phyloP scores from a whole-genome alignment of 2,797 vertebrate genomes.

The Urocyon cinereoargenteus region DNA sequence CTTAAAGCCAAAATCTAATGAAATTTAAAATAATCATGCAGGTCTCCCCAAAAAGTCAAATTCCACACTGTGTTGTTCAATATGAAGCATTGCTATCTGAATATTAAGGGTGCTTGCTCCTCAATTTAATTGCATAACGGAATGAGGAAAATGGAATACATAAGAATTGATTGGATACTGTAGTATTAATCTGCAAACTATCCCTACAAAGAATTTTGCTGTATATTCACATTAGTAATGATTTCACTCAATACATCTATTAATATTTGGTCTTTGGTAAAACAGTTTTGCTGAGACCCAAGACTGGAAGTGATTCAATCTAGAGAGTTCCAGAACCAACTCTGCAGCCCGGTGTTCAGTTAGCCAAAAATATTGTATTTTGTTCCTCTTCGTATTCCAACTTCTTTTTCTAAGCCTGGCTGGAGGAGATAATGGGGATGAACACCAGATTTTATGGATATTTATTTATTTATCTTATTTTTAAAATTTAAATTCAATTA shows the following conservation, averaged over 20 bases:
- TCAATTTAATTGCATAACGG: neutral
- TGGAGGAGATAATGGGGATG: neutral
- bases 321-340: neutral
- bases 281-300: neutral
- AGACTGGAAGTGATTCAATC: neutral
- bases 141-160: neutral
- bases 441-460: slow-evolving; percentile 14
- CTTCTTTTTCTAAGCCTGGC: neutral
- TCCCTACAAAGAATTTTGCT: neutral
- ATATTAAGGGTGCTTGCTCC: neutral
- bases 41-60: neutral
- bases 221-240: neutral
- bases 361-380: neutral
- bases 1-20: neutral
- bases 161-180: neutral
- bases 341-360: neutral
- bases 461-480: neutral
- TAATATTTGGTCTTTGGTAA: neutral
- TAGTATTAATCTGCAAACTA: neutral
- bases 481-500: too few relatives aligned
- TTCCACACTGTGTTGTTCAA: neutral
- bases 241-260: neutral
- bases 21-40: neutral
- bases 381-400: neutral
- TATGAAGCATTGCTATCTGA: neutral